phyloP scores from a whole-genome alignment of 2,113 vertebrate genomes.

The Ariopsis seemanni region DNA sequence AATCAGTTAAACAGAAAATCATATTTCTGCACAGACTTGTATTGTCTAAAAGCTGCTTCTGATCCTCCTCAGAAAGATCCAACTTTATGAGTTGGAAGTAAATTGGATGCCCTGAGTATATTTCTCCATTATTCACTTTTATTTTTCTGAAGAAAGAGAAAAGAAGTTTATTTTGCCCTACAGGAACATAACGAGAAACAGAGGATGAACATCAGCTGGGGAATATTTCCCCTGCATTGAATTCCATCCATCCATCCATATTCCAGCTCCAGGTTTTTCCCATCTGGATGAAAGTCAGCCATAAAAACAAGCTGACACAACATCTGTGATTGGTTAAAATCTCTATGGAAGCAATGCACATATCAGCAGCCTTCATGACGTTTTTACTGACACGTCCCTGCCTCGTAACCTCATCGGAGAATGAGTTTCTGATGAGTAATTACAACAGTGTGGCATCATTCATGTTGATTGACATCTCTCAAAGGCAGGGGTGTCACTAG shows the following conservation, averaged over 20 bases:
- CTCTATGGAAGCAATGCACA: not conserved
- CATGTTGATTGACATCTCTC: not conserved
- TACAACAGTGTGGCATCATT: not conserved
- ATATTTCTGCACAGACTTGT: not conserved
- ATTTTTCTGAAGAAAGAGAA: not conserved
- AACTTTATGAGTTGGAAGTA: not conserved
- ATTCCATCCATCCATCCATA: not conserved
- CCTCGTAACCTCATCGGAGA: not conserved
- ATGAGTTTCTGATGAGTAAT: not conserved
- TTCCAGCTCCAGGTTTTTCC: not conserved
- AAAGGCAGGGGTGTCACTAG: too few species aligned
- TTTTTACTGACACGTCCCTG: not conserved
- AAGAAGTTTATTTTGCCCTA: not conserved
- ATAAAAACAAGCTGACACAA: not conserved
- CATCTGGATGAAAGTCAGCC: not conserved
- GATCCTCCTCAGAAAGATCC: not conserved
- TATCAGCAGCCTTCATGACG: not conserved
- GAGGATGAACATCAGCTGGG: not conserved
- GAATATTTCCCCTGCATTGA: not conserved
- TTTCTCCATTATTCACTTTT: not conserved
- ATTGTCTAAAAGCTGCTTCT: not conserved
- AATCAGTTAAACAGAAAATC: not conserved
- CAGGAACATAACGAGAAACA: not conserved
- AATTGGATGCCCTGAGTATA: not conserved
- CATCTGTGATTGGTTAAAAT: slow-evolving; percentile 2